A percentile compares a stretch with the other conserved stretches of the same genome.
Conservation (phyloP, 2,113 vertebrate species). For the Nesoenas mayeri region DNA sequence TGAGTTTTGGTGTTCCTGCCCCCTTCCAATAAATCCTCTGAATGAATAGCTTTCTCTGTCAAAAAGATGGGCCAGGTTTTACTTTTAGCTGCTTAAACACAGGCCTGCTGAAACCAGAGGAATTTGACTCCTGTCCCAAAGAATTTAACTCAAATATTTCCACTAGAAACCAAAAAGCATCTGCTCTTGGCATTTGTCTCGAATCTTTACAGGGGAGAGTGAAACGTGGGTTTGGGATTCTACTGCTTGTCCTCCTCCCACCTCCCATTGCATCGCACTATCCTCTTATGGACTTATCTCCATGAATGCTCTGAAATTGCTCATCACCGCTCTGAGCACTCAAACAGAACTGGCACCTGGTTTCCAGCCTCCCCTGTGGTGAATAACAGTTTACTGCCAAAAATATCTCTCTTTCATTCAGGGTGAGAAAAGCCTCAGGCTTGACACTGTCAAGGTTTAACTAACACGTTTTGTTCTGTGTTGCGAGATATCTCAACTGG, state of each 20-base stretch:
- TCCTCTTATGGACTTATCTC: neutral
- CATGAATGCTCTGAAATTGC: neutral
- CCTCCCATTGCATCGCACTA: neutral
- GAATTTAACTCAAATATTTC: neutral
- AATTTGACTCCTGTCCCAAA: neutral
- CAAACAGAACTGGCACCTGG: neutral
- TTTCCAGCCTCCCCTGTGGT: neutral
- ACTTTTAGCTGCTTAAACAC: neutral
- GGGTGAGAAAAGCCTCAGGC: neutral
- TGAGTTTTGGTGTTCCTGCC: neutral
- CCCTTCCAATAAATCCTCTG: neutral
- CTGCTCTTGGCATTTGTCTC: neutral
- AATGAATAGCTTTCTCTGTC: neutral
- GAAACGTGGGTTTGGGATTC: neutral
- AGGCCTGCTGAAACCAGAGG: neutral
- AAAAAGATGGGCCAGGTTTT: neutral
- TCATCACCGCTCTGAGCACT: fast-evolving
- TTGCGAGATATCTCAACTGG: neutral
- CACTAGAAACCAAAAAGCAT: neutral
- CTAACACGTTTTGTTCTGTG: neutral
- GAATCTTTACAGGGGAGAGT: neutral
- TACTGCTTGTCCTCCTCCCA: neutral
- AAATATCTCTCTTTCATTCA: neutral
- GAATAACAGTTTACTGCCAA: neutral
- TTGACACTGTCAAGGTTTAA: neutral